Conservation (phyloP, 2,888 invertebrate genomes). For the Auanema sp. region DNA sequence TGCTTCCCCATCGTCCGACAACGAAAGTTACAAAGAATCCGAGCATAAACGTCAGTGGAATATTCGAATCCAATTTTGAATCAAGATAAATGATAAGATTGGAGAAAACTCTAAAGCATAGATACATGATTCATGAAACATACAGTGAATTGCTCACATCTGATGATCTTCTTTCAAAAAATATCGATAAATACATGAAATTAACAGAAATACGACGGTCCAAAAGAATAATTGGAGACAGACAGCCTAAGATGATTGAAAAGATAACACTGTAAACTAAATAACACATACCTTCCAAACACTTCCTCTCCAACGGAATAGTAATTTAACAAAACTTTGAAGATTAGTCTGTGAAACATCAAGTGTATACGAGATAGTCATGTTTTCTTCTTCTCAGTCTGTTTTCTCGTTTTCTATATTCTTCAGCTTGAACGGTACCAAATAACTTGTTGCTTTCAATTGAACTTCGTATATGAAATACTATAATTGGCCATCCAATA, state of each 20-base stretch:
- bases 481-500: too few relatives aligned
- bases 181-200: slow-evolving; percentile 54
- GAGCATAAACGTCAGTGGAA: slow-evolving; percentile 45
- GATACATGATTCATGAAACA: neutral
- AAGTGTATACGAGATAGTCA: slow-evolving; percentile 46
- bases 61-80: slow-evolving; percentile 46
- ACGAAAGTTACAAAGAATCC: slow-evolving; percentile 53
- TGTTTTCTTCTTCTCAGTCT: neutral
- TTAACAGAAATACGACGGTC: slow-evolving; percentile 50
- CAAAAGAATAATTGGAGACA: slow-evolving; percentile 49
- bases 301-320: slow-evolving; percentile 44
- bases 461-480: too few relatives aligned
- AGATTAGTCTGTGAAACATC: slow-evolving; percentile 42
- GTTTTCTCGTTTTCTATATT: neutral
- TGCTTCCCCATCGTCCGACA: slow-evolving; percentile 48
- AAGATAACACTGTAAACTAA: neutral
- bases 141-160: slow-evolving; percentile 31
- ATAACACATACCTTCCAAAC: slow-evolving; percentile 41
- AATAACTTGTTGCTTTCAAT: too few relatives aligned
- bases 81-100: slow-evolving; percentile 49
- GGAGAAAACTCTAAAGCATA: slow-evolving; percentile 41
- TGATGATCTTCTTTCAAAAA: slow-evolving; percentile 43
- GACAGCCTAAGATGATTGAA: slow-evolving; percentile 43
- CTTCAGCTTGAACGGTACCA: too few relatives aligned
- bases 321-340: slow-evolving; percentile 45